Evolutionary conservation across 2,888 invertebrate genomes (phyloP).

Genomic region (Ceramica pisi): DNA sequence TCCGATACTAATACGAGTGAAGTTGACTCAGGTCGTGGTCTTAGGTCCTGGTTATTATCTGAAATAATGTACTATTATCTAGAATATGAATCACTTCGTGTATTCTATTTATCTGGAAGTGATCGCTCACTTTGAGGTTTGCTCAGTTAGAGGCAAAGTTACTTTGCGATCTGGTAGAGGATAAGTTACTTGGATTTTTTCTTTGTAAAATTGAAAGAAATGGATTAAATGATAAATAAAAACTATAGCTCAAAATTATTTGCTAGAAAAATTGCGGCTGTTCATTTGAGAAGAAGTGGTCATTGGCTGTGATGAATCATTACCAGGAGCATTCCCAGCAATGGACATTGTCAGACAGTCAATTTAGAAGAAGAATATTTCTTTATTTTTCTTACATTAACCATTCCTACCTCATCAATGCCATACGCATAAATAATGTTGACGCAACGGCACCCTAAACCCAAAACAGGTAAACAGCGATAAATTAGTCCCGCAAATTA

Average conservation of each 20-base stretch:
- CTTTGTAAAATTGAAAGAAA: constrained; percentile 9
- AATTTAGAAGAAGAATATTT: neutral
- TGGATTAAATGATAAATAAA: neutral
- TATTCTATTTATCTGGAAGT: constrained; percentile 54
- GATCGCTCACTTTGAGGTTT: constrained; percentile 47
- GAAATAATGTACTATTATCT: constrained; percentile 48
- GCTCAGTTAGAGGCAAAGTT: constrained; percentile 16
- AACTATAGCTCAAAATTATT: constrained; percentile 1
- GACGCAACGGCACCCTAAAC: constrained; percentile 11
- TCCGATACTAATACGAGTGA: constrained; percentile 62
- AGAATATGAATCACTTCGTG: constrained; percentile 53
- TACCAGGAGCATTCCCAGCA: neutral
- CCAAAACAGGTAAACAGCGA: constrained; percentile 37
- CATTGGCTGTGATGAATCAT: neutral
- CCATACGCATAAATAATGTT: neutral
- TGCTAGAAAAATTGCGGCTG: neutral
- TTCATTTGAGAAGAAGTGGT: too few relatives aligned
- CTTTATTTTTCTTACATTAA: neutral
- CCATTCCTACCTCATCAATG: neutral
- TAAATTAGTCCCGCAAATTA: constrained; percentile 42
- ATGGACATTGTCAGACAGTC: neutral
- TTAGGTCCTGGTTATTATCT: constrained; percentile 53
- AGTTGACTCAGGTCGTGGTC: constrained; percentile 59
- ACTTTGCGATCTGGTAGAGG: neutral
- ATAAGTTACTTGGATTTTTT: constrained; percentile 5